Evolutionary conservation across 2,888 invertebrate genomes (phyloP).

Genomic region (Pristionchus maxplancki): DNA sequence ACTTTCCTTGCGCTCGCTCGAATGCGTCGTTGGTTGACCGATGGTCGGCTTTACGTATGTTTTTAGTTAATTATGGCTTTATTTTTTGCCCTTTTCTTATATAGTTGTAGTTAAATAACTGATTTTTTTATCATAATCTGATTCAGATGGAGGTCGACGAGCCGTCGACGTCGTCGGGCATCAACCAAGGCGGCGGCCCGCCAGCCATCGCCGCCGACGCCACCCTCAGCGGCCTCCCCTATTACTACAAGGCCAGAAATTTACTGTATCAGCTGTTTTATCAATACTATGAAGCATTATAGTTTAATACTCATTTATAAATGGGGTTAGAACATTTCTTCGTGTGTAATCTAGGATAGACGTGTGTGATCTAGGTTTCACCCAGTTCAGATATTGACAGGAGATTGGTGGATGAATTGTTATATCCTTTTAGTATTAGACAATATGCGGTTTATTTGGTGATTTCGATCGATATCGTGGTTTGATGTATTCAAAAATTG

Average conservation of each 20-base stretch:
- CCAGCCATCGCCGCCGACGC: neutral
- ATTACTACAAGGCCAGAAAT: neutral
- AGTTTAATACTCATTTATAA: no score
- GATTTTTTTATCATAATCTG: neutral
- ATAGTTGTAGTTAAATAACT: neutral
- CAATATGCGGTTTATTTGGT: no score
- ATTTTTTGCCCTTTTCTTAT: no score
- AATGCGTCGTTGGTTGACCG: slow-evolving; percentile 6
- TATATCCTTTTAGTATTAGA: no score
- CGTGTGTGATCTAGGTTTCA: no score
- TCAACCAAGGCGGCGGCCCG: neutral
- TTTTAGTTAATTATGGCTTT: neutral
- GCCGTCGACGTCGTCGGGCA: slow-evolving; percentile 7
- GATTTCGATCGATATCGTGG: no score
- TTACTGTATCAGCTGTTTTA: neutral
- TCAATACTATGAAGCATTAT: no score
- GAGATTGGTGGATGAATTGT: no score
- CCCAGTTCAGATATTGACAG: no score
- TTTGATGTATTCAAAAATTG: no score
- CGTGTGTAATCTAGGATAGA: no score
- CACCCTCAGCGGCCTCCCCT: neutral
- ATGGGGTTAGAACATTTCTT: no score
- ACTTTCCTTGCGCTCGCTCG: neutral
- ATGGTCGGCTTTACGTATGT: neutral
- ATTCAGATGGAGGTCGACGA: slow-evolving; percentile 2